phyloP scores from a whole-genome alignment of 2,888 invertebrate genomes.

The Drosophila emarginata region DNA sequence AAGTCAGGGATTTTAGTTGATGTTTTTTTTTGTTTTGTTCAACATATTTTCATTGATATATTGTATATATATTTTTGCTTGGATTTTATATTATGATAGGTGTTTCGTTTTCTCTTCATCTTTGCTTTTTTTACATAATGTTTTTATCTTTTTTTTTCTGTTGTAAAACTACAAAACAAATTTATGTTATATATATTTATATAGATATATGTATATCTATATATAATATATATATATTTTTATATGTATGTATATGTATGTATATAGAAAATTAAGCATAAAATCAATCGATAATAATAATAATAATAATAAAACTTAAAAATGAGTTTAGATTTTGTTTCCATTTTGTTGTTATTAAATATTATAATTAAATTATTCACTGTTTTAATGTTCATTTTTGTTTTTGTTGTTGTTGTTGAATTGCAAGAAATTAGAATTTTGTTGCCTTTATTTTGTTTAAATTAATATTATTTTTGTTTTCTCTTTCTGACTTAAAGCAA shows the following conservation, averaged over 20 bases:
- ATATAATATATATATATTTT: slow-evolving; percentile 14
- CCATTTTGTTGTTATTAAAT: slow-evolving; percentile 14
- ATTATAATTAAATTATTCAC: slow-evolving; percentile 66
- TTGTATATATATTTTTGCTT: slow-evolving; percentile 51
- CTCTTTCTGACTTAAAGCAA: slow-evolving; percentile 39
- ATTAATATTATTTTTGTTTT: slow-evolving; percentile 19
- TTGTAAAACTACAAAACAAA: slow-evolving; percentile 9
- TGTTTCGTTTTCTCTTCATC: slow-evolving; percentile 36
- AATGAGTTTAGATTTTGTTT: slow-evolving; percentile 12
- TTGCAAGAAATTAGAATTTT: slow-evolving; percentile 41
- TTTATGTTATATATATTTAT: slow-evolving; percentile 24
- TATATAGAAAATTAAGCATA: slow-evolving; percentile 52
- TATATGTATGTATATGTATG: slow-evolving; percentile 34
- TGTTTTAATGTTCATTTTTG: slow-evolving; percentile 44
- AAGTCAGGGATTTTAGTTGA: slow-evolving; percentile 53
- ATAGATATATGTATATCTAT: slow-evolving; percentile 28
- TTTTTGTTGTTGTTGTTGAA: slow-evolving; percentile 34
- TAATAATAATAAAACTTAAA: slow-evolving; percentile 28
- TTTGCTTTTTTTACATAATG: slow-evolving; percentile 3
- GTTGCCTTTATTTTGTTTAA: slow-evolving; percentile 7
- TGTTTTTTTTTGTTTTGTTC: slow-evolving; percentile 54
- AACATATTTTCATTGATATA: slow-evolving; percentile 64
- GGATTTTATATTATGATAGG: slow-evolving; percentile 7
- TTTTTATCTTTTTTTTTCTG: slow-evolving; percentile 29
- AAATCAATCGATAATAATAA: slow-evolving; percentile 31